A percentile compares a stretch with the other conserved stretches of the same genome.
These are phyloP conservation scores for Drosophila chauvacae DNA, from an alignment of 1,140 invertebrate species.

Conservation along the genomic window DNA sequence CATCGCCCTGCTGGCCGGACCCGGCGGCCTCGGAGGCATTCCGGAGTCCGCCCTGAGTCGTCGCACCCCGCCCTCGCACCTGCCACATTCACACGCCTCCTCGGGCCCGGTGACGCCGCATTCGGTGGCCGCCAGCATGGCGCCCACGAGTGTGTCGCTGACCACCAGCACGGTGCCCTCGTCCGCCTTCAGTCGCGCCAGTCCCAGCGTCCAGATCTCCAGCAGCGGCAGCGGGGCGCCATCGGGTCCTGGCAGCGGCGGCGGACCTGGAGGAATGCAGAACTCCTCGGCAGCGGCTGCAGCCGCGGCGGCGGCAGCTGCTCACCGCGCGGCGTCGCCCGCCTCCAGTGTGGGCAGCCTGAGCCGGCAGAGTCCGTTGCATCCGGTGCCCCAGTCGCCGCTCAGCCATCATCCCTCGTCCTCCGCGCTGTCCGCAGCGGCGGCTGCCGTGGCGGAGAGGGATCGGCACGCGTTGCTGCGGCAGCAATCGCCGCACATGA, in stretches of 20 bases:
- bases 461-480: constrained; percentile 81
- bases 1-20: constrained; percentile 72
- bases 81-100: constrained; percentile 71
- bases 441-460: constrained; percentile 79
- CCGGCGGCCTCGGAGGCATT: constrained; percentile 72
- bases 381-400: constrained; percentile 80
- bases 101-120: constrained; percentile 64
- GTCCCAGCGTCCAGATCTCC: constrained; percentile 81
- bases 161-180: constrained; percentile 81
- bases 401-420: constrained; percentile 82
- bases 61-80: constrained; percentile 76
- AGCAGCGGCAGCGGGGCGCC: constrained; percentile 44
- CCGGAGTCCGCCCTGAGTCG: constrained; percentile 76
- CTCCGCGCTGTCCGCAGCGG: constrained; percentile 75
- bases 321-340: constrained; percentile 80
- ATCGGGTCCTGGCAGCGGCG: constrained; percentile 57
- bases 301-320: constrained; percentile 65
- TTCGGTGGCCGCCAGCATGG: constrained; percentile 65
- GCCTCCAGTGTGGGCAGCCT: constrained; percentile 79
- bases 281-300: constrained; percentile 65
- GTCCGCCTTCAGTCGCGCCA: constrained; percentile 84
- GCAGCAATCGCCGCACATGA: constrained; percentile 84
- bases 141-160: constrained; percentile 58
- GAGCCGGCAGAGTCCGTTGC: constrained; percentile 80
- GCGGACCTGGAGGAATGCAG: constrained; percentile 51